Evolutionary conservation across 37 sponge, comb jelly and placozoan genomes (phyloP).

Genomic region (Diacarnus erythraeanus): DNA sequence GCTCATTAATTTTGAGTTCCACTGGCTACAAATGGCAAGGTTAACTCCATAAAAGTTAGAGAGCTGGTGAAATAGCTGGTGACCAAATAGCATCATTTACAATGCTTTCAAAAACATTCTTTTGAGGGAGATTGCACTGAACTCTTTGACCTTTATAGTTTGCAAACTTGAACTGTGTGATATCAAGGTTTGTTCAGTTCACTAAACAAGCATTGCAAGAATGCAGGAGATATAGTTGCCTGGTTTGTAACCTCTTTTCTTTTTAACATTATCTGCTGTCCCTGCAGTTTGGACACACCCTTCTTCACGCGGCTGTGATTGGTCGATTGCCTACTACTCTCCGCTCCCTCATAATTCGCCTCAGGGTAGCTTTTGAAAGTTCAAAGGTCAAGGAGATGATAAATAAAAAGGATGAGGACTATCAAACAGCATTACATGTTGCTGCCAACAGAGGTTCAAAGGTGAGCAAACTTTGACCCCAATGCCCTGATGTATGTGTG

Average conservation of each 20-base stretch:
- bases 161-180: too few relatives aligned
- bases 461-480: neutral
- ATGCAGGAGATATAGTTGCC: neutral
- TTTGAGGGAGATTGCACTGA: too few relatives aligned
- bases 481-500: neutral
- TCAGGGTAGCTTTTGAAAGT: constrained; percentile 18
- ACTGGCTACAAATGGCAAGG: too few relatives aligned
- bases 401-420: constrained; percentile 48
- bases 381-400: constrained; percentile 18
- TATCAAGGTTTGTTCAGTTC: too few relatives aligned
- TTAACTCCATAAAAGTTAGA: too few relatives aligned
- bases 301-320: constrained; percentile 55
- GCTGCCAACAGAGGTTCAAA: constrained; percentile 16
- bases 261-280: neutral
- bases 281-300: constrained; percentile 28
- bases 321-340: constrained; percentile 18
- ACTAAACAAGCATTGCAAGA: too few relatives aligned
- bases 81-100: too few relatives aligned
- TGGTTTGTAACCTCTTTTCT: neutral
- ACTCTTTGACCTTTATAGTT: too few relatives aligned
- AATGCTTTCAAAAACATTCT: too few relatives aligned
- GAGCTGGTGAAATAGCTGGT: too few relatives aligned
- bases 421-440: constrained; percentile 30
- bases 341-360: constrained; percentile 16
- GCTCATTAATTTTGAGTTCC: too few relatives aligned